Percentiles rank a stretch among this genome's conserved stretches.
Evolutionary conservation across 92 coral and sea anemone genomes (phyloP).

Genomic region (Actinernus sp.): DNA sequence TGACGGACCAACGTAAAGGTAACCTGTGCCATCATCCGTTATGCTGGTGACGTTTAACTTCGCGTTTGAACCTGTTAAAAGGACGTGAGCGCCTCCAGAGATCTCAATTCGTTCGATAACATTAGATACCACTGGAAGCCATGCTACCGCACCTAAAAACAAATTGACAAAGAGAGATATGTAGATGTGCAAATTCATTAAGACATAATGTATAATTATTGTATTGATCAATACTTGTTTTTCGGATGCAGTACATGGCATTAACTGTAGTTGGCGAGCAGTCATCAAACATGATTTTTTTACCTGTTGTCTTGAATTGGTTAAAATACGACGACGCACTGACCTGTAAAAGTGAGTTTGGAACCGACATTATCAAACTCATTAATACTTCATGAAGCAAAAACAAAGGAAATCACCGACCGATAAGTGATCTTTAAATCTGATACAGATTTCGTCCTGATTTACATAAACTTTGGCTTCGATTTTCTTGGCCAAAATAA

Average conservation of each 20-base stretch:
- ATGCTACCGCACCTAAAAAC: conserved; percentile 59
- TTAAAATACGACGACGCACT: conserved; percentile 27
- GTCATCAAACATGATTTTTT: no score
- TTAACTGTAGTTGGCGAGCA: no score
- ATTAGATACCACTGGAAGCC: conserved; percentile 42
- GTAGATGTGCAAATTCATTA: background rate
- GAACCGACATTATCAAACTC: no score
- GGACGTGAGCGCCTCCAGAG: conserved; percentile 63
- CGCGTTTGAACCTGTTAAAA: conserved; percentile 33
- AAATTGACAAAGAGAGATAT: background rate
- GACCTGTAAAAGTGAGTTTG: conserved; percentile 6
- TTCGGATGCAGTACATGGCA: no score
- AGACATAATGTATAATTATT: background rate
- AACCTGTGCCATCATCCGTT: conserved; percentile 62
- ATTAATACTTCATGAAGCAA: no score
- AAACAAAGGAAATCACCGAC: no score
- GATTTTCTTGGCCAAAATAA: no score
- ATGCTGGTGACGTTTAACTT: conserved; percentile 27
- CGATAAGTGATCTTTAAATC: background rate
- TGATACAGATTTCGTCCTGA: no score
- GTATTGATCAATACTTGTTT: no score
- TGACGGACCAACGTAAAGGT: conserved; percentile 55
- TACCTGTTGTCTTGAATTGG: conserved; percentile 41
- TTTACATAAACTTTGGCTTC: no score
- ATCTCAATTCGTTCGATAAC: conserved; percentile 34